A percentile compares a stretch with the other conserved stretches of the same genome.
phyloP scores from a whole-genome alignment of 2,888 invertebrate genomes.

The Brachyptera risi region DNA sequence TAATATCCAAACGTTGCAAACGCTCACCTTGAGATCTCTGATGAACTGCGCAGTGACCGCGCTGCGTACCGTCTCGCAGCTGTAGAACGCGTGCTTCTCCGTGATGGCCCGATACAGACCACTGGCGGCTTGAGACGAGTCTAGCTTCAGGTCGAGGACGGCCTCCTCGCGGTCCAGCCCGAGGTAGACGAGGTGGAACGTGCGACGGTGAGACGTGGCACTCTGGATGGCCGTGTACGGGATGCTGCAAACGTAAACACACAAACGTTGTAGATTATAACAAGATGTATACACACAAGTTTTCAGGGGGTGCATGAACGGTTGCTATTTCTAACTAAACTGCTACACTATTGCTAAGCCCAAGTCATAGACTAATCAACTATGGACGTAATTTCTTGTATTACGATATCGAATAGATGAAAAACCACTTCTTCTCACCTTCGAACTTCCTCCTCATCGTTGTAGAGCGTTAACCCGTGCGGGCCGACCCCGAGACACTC shows the following conservation, averaged over 20 bases:
- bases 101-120: conserved; percentile 82
- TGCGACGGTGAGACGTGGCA: conserved; percentile 68
- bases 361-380: no score
- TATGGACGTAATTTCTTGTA: no score
- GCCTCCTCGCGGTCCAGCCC: conserved; percentile 64
- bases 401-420: no score
- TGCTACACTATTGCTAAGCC: no score
- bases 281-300: no score
- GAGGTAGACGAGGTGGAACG: conserved; percentile 71
- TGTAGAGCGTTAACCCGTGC: conserved; percentile 72
- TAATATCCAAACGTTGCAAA: no score
- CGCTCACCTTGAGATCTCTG: conserved; percentile 70
- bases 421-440: no score
- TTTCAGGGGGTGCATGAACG: no score
- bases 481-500: conserved; percentile 71
- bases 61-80: conserved; percentile 84
- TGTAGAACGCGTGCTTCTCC: conserved; percentile 89
- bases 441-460: conserved; percentile 42
- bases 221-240: conserved; percentile 78
- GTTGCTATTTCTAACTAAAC: no score
- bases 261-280: not conserved
- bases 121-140: conserved; percentile 75
- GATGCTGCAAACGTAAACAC: conserved; percentile 51
- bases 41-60: conserved; percentile 87
- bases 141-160: conserved; percentile 72